These are phyloP conservation scores for Pachydiplax longipennis DNA, from an alignment of 2,888 invertebrate species.

Conservation along the genomic window DNA sequence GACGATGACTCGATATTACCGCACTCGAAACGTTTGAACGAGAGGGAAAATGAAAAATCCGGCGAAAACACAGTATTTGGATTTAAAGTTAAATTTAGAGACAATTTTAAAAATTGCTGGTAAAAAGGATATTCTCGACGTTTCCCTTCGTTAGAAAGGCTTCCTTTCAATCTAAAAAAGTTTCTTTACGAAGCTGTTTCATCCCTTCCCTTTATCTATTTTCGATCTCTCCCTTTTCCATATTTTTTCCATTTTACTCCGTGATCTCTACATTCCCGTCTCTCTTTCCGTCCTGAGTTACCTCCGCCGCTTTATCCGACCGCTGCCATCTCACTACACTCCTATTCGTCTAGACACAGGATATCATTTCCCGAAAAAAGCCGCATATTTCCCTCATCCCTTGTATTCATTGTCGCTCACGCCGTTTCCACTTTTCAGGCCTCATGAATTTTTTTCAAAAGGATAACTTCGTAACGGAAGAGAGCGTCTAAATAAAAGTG, in stretches of 20 bases:
- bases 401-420: background rate
- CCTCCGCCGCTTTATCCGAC: background rate
- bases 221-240: background rate
- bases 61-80: no score
- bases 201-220: background rate
- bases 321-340: background rate
- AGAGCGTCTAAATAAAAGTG: background rate
- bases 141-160: no score
- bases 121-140: no score
- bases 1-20: no score
- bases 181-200: no score
- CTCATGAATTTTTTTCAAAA: background rate
- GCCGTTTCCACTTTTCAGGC: background rate
- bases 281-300: background rate
- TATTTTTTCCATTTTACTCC: background rate
- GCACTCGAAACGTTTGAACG: no score
- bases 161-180: no score
- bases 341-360: background rate
- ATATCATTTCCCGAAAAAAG: background rate
- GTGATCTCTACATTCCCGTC: background rate
- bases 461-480: background rate
- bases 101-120: no score
- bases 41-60: no score
- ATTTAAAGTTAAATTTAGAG: no score
- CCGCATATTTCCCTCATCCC: slow-evolving; percentile 31